A percentile compares a stretch with the other conserved stretches of the same genome.
Conservation (phyloP, 2,797 vertebrate genomes). For the Botia almorhae region DNA sequence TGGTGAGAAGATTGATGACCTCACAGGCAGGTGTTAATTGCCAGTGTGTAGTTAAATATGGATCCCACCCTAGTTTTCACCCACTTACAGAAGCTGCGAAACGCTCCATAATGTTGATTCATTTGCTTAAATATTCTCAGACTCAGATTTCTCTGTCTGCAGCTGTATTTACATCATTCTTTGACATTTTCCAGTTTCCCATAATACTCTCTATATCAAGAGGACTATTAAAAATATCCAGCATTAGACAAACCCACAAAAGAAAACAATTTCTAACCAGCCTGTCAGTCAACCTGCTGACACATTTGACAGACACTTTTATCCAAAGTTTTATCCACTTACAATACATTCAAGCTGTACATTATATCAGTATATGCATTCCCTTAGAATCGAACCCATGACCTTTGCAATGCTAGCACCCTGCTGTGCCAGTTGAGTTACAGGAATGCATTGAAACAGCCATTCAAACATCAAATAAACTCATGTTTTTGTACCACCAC, state of each 20-base stretch:
- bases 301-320: not conserved
- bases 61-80: slow-evolving; percentile 30
- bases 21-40: slow-evolving; percentile 57
- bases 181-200: not conserved
- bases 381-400: not conserved
- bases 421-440: no score
- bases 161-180: not conserved
- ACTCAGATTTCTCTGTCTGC: not conserved
- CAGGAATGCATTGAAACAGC: no score
- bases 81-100: slow-evolving; percentile 25
- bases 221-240: no score
- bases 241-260: no score
- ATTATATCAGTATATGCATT: not conserved
- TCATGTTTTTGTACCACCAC: no score
- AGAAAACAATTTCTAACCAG: not conserved
- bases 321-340: not conserved
- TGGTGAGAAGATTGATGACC: slow-evolving; percentile 42
- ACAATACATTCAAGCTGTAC: not conserved
- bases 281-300: not conserved
- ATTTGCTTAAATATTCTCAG: not conserved
- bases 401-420: no score
- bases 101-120: slow-evolving; percentile 1
- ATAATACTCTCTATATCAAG: no score
- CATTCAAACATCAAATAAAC: no score
- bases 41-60: slow-evolving; percentile 40